phyloP scores from a whole-genome alignment of 2,797 vertebrate species.

The Acrossocheilus fasciatus region DNA sequence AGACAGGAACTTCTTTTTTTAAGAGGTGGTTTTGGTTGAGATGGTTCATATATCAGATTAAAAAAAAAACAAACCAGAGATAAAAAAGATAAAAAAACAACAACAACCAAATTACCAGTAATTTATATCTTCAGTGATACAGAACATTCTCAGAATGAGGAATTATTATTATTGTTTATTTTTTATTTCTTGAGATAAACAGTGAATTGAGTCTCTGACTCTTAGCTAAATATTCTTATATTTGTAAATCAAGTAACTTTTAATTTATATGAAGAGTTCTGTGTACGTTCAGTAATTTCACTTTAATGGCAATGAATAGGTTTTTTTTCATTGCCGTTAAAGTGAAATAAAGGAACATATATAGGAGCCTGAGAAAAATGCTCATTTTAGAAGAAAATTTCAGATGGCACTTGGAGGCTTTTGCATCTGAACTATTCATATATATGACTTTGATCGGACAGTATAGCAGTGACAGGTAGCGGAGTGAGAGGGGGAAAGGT shows the following conservation, averaged over 20 bases:
- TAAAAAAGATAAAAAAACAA: background rate
- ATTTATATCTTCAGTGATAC: background rate
- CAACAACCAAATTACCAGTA: slow-evolving; percentile 25
- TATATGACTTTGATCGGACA: too few species aligned
- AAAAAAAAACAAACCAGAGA: slow-evolving; percentile 12
- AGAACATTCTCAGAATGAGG: background rate
- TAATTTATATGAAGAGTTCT: background rate
- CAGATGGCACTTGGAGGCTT: too few species aligned
- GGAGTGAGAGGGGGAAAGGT: too few species aligned
- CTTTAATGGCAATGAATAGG: too few species aligned
- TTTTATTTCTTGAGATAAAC: background rate
- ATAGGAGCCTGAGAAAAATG: too few species aligned
- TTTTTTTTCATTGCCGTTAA: too few species aligned
- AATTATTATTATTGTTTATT: background rate
- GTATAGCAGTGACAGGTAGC: too few species aligned
- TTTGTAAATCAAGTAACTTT: background rate
- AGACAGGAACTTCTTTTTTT: slow-evolving; percentile 70
- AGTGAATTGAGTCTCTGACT: background rate
- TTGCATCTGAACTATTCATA: too few species aligned
- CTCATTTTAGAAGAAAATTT: too few species aligned
- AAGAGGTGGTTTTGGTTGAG: slow-evolving; percentile 47
- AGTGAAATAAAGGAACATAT: too few species aligned
- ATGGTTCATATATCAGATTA: slow-evolving; percentile 41
- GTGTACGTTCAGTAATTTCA: too few species aligned
- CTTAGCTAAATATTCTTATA: background rate